phyloP scores from a whole-genome alignment of 1,140 invertebrate genomes.

The Cherax destructor region DNA sequence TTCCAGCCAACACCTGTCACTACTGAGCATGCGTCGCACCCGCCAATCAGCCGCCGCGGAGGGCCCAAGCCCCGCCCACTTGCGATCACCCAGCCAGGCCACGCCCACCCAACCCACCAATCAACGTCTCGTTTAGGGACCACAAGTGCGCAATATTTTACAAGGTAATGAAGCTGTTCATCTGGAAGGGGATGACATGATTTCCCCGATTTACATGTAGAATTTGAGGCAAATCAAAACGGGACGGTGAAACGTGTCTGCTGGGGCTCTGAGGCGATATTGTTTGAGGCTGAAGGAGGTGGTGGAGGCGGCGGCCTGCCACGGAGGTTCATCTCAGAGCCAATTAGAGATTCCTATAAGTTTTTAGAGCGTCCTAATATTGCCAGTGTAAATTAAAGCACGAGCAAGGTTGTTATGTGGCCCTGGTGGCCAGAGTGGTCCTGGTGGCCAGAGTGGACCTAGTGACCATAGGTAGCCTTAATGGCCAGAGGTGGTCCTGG shows the following conservation, averaged over 20 bases:
- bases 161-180: conserved; percentile 66
- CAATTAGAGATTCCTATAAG: conserved; percentile 62
- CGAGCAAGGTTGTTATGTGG: not conserved
- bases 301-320: not conserved
- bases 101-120: conserved; percentile 48
- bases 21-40: not conserved
- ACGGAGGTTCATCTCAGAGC: conserved; percentile 50
- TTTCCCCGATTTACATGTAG: conserved; percentile 32
- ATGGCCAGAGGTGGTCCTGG: no score
- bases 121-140: conserved; percentile 66
- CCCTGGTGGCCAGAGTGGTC: not conserved
- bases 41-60: not conserved
- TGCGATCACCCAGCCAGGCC: conserved; percentile 7
- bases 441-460: not conserved
- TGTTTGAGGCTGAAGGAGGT: not conserved
- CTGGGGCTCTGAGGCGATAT: not conserved
- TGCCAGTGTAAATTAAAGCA: conserved; percentile 26
- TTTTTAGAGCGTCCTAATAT: conserved; percentile 58
- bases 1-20: not conserved
- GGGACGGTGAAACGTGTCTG: not conserved
- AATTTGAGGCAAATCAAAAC: conserved; percentile 43
- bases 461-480: not conserved
- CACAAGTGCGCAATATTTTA: conserved; percentile 68
- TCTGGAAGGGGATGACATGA: conserved; percentile 44
- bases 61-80: not conserved